These are phyloP conservation scores for Cebus imitator DNA, from an alignment of 2,113 vertebrate genomes.

Conservation along the genomic window DNA sequence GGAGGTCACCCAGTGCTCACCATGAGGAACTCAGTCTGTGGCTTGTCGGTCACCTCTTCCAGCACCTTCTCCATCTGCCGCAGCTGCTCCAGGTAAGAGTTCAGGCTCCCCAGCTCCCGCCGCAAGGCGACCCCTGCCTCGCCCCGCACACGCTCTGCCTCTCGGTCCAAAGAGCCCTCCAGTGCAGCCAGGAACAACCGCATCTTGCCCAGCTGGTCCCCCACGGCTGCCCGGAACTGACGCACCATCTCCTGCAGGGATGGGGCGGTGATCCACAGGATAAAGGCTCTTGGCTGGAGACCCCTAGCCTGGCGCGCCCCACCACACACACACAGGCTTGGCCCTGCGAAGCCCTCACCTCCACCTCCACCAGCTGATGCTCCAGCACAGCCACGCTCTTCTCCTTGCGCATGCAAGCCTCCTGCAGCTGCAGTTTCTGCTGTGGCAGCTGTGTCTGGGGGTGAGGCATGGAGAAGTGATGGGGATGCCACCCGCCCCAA, in stretches of 20 bases:
- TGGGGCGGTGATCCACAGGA: neutral
- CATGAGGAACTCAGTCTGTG: slow-evolving; percentile 83
- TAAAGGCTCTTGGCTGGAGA: neutral
- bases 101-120: slow-evolving; percentile 76
- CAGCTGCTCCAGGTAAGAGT: slow-evolving; percentile 82
- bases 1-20: slow-evolving; percentile 62
- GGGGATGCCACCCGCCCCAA: neutral
- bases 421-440: slow-evolving; percentile 81
- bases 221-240: slow-evolving; percentile 76
- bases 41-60: slow-evolving; percentile 79
- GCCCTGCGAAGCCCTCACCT: slow-evolving; percentile 63
- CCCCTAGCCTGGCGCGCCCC: neutral
- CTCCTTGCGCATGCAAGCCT: slow-evolving; percentile 76
- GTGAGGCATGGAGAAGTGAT: neutral
- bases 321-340: too few relatives aligned
- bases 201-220: slow-evolving; percentile 81
- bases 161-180: slow-evolving; percentile 73
- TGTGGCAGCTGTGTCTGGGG: slow-evolving; percentile 80
- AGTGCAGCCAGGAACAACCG: slow-evolving; percentile 74
- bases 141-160: slow-evolving; percentile 69
- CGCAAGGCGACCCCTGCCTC: slow-evolving; percentile 71
- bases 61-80: slow-evolving; percentile 82
- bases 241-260: slow-evolving; percentile 75
- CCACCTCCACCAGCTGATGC: slow-evolving; percentile 79
- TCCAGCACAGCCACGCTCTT: slow-evolving; percentile 73